Percentiles rank a stretch among this genome's conserved stretches.
phyloP scores from a whole-genome alignment of 2,113 vertebrate genomes.

The Chaenogobius annularis region DNA sequence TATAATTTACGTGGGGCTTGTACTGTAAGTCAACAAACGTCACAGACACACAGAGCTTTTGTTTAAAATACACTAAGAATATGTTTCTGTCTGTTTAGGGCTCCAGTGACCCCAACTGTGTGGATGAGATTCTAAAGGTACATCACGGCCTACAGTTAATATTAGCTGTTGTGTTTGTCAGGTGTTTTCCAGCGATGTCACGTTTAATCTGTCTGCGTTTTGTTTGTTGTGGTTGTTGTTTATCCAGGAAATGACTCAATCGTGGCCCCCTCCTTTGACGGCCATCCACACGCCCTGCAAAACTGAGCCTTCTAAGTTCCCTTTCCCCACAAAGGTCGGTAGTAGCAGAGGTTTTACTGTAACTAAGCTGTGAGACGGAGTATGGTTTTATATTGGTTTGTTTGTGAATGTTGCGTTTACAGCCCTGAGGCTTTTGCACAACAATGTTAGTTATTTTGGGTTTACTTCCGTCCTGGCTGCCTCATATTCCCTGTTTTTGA shows the following conservation, averaged over 20 bases:
- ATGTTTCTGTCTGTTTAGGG: constrained; percentile 75
- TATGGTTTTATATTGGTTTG: neutral
- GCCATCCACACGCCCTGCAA: constrained; percentile 99
- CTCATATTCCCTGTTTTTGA: neutral
- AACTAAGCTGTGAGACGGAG: neutral
- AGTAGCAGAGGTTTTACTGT: neutral
- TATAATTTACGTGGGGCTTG: too few relatives aligned
- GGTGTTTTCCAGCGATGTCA: constrained; percentile 13
- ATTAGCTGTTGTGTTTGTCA: constrained; percentile 8
- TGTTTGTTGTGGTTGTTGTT: neutral
- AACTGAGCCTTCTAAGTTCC: constrained; percentile 98
- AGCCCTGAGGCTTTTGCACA: neutral
- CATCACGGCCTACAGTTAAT: constrained; percentile 26
- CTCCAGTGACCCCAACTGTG: constrained; percentile 92
- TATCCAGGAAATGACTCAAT: constrained; percentile 97
- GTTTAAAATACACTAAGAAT: constrained; percentile 10
- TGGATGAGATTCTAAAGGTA: constrained; percentile 99
- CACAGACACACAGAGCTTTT: too few relatives aligned
- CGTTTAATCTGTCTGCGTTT: constrained; percentile 7
- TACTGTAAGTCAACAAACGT: too few relatives aligned
- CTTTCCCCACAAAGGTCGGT: constrained; percentile 96
- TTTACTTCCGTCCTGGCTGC: neutral
- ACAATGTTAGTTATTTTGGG: neutral
- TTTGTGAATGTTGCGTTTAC: neutral
- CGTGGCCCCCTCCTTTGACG: constrained; percentile 96